Base-by-base conservation (phyloP, 2,113 vertebrate species). In the Misgurnus mizolepis region DNA sequence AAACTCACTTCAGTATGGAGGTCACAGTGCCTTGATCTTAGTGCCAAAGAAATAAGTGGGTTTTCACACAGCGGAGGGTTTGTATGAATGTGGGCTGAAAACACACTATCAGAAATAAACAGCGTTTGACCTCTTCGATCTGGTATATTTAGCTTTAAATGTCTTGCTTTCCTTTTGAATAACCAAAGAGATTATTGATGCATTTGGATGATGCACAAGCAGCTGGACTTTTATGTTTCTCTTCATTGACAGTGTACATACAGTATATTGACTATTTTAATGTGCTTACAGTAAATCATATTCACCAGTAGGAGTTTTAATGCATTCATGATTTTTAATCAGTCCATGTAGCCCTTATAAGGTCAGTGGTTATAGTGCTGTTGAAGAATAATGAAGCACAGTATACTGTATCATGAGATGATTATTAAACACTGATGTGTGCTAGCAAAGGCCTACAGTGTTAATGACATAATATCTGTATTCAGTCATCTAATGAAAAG, bases 1-100 rank as follows among this genome's bases (percentile, higher is more conserved):
- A 78, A 55, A 66, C 49, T 72, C 14, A 7, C n/a, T 75, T 56
- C 71, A 49, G 71, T 47, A 73, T 69, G 11, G 17, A 67, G 69
- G 47, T 74, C 56, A 55, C 8, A 58, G 79, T 74, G 62, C 17
- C 58, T 66, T 72, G 80, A 47, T 18, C 47, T 58, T 22, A 22
- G 45, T 76, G 17, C 43, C 49, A 27, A 50, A 67, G 45, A 75
- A 71, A 80, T 34, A 71, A 80, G 27, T 60, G 60, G 1, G 53
- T 64, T 62, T 50, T 71, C 22, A 50, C 18, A 43, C 18, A 41
- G 50, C 18, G 45, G 65, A 22, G 10, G 27, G 27, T 34, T 34
- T 34, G 27, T 22, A 22, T 34, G 27, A 62, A 15, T 56, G 55
- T 45, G 10, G 40, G 27, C 43, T 67, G n/a, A 17, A 45, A 53